Base-by-base conservation (phyloP, 2,888 invertebrate genomes). In the Caenorhabditis drosophilae region DNA sequence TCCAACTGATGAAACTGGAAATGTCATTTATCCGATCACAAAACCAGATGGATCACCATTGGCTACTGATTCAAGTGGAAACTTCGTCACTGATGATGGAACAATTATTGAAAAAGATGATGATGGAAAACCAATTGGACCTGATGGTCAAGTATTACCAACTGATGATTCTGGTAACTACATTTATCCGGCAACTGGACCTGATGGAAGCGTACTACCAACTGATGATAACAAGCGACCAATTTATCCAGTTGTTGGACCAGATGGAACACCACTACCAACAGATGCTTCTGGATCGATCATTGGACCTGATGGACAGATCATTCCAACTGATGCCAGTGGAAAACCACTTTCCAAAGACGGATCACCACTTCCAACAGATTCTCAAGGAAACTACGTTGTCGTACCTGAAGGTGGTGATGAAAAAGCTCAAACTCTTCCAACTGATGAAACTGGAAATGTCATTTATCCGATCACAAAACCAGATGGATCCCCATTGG, bases 321-420 rank as follows among this genome's bases (percentile, higher is more conserved):
- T 56, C 12, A 22, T 76, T 22, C 64, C 73, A 16, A 70, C 63
- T 27, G 76, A 77, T 47, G 59, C 70, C n/a, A 34, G 38, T 16
- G 78, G 78, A 31, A 50, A 47, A 40, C 50, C 58, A 18, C 12
- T 72, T 16, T 52, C 41, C 16, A 26, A 25, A 12, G 48, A 61
- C 35, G 57, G 58, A 12, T 42, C 42, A 12, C 49, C 56, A 11
- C 52, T 75, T 44, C 75, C 75, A 25, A 75, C 77, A 16, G 77
- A 77, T 44, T 38, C 23, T 22, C 26, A 23, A 9, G 63, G 68
- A n/a, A 60, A 58, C 25, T 38, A 31, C 20, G 52, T 78, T 18
- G 47, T 55, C 20, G 68, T 76, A n/a, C 54, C 75, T 2, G 34
- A 18, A 25, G 41, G 35, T 46, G 42, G n/a, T 6, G 60, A 46